A percentile compares a stretch with the other conserved stretches of the same genome.
These are phyloP conservation scores for Platorchestia sp. DNA, from an alignment of 1,140 invertebrate species.

Conservation along the genomic window DNA sequence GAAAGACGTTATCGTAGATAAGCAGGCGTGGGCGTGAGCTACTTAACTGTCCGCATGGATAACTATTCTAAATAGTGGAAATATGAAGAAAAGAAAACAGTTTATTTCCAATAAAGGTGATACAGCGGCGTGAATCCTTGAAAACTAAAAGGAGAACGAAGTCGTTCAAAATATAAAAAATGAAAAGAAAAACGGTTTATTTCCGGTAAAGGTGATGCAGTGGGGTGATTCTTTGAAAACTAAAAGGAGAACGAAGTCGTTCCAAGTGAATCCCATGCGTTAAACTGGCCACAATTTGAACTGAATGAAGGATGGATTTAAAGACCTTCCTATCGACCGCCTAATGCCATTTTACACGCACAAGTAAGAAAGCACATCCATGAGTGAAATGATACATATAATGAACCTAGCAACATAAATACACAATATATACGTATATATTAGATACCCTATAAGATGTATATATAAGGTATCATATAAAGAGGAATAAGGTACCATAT, in stretches of 20 bases:
- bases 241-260: background rate
- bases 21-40: background rate
- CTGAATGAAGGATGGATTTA: background rate
- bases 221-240: background rate
- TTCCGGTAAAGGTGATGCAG: too few species aligned
- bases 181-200: too few species aligned
- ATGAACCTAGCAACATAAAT: too few species aligned
- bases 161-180: background rate
- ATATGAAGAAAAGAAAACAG: background rate
- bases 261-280: background rate
- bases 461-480: too few species aligned
- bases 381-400: too few species aligned
- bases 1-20: background rate
- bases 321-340: background rate
- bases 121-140: background rate
- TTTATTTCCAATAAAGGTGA: too few species aligned
- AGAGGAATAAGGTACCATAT: too few species aligned
- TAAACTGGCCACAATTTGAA: background rate
- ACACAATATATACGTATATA: too few species aligned
- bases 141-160: background rate
- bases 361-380: too few species aligned
- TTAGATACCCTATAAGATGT: too few species aligned
- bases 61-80: background rate
- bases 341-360: background rate
- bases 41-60: background rate